Percentiles rank a stretch among this genome's conserved stretches.
phyloP scores from a whole-genome alignment of 2,113 vertebrate species.

The Nannospalax galili region DNA sequence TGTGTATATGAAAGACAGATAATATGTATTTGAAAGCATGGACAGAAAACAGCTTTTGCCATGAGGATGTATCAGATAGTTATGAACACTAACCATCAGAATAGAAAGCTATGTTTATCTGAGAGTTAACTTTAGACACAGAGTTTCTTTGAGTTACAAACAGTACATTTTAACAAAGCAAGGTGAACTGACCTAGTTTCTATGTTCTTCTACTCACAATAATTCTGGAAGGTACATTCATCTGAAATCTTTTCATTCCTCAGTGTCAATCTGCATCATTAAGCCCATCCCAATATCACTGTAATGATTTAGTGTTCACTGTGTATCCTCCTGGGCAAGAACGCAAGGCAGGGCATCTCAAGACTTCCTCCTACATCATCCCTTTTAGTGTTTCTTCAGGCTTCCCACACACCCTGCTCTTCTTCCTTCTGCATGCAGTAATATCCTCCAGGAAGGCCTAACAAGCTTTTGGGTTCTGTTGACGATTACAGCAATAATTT shows the following conservation, averaged over 20 bases:
- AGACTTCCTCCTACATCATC: background rate
- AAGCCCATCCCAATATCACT: background rate
- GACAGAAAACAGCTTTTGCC: background rate
- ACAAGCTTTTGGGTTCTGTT: conserved; percentile 68
- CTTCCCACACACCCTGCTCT: background rate
- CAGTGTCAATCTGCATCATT: background rate
- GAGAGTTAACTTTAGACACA: background rate
- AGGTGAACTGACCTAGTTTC: background rate
- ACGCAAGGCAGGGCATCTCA: background rate
- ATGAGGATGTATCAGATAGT: fast-evolving
- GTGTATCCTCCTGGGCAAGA: background rate
- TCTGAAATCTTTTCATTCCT: background rate
- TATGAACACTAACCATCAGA: fast-evolving
- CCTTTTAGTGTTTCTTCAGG: background rate
- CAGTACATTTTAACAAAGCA: background rate
- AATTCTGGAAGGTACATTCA: background rate
- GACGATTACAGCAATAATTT: conserved; percentile 77
- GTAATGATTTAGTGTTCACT: background rate
- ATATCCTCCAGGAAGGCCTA: conserved; percentile 63
- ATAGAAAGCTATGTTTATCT: background rate
- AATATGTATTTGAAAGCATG: background rate
- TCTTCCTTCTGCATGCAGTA: background rate
- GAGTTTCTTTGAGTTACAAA: background rate
- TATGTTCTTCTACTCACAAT: background rate
- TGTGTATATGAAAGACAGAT: background rate